Evolutionary conservation across 2,888 invertebrate genomes (phyloP), one percentile per base, ranked within the genome.

Genomic region (Lasius fuliginosus): DNA sequence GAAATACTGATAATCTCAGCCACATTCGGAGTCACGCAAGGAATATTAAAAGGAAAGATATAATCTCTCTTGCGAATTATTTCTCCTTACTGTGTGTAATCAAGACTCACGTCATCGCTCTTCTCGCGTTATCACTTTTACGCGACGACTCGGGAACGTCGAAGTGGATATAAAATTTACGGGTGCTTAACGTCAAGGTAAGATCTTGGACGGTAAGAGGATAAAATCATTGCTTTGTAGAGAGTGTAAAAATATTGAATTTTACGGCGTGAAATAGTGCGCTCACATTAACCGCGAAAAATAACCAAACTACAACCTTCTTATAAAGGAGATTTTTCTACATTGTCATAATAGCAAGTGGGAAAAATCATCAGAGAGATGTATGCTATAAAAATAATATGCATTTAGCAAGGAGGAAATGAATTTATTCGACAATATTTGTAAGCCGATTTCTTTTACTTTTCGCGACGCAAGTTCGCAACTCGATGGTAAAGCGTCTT

Each of bases 151-250:
- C 33, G 33, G 15, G n/a, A 11, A 46, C 53, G 53, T 46, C 58
- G 46, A 36, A 60, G 56, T 56, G 33, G 67, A 23, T 56, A 67
- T 67, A 67, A 82, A 82, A 75, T 82, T 74, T 75, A 82, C 15
- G 82, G 46, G 46, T 58, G 60, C 56, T 82, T 46, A 60, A 75
- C 56, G 27, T 33, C 56, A 58, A 58, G 62, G 23, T 65, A 64
- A 56, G 67, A 75, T 65, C 82, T 67, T 36, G 42, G 23, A 65
- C n/a, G 56, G 15, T 30, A 18, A 18, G 3, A 15, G 6, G 40
- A 56, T 74, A 49, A 74, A 74, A 82, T 64, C 64, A 56, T 65
- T 36, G 64, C 36, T 42, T 53, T 49, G 64, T 42, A 65, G 74
- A 65, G 74, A 74, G n/a, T 56, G 30, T 73, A 53, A 74, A 74